phyloP scores from a whole-genome alignment of 2,113 vertebrate genomes.

The Ageneiosus marmoratus region DNA sequence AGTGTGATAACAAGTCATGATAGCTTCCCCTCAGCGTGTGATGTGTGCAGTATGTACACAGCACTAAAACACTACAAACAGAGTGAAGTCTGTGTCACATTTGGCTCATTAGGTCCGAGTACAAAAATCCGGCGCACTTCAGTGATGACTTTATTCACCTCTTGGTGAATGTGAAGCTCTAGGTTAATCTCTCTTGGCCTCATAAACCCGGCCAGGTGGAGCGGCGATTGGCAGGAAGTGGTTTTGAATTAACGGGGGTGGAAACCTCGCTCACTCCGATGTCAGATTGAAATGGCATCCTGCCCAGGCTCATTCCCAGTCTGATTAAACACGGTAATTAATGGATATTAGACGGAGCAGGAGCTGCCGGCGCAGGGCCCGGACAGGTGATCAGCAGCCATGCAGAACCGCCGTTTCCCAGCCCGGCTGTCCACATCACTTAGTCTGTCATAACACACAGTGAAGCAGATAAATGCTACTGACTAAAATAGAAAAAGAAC shows the following conservation, averaged over 20 bases:
- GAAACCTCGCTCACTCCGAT: slow-evolving; percentile 52
- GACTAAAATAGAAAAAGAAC: slow-evolving; percentile 39
- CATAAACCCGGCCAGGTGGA: slow-evolving; percentile 41
- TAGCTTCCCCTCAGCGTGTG: not conserved
- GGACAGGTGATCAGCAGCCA: slow-evolving; percentile 41
- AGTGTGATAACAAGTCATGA: slow-evolving; percentile 47
- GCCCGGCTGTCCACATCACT: slow-evolving; percentile 55
- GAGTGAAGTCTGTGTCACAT: not conserved
- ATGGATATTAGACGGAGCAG: slow-evolving; percentile 58
- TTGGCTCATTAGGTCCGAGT: slow-evolving; percentile 15
- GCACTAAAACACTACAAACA: not conserved
- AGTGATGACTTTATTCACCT: slow-evolving; percentile 24
- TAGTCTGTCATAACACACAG: slow-evolving; percentile 53
- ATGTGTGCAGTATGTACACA: slow-evolving; percentile 2
- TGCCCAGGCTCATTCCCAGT: slow-evolving; percentile 68
- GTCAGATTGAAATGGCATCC: slow-evolving; percentile 65
- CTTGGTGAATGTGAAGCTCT: not conserved
- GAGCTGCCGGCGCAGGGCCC: slow-evolving; percentile 11
- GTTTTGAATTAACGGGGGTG: slow-evolving; percentile 38
- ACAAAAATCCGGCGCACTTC: not conserved
- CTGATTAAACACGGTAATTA: slow-evolving; percentile 74
- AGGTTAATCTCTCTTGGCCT: slow-evolving; percentile 44
- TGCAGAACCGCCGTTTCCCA: slow-evolving; percentile 36
- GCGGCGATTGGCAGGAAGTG: slow-evolving; percentile 23
- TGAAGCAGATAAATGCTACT: slow-evolving; percentile 40